Base-by-base conservation (phyloP, 2,888 invertebrate species). In the Pristionchus mayeri region DNA sequence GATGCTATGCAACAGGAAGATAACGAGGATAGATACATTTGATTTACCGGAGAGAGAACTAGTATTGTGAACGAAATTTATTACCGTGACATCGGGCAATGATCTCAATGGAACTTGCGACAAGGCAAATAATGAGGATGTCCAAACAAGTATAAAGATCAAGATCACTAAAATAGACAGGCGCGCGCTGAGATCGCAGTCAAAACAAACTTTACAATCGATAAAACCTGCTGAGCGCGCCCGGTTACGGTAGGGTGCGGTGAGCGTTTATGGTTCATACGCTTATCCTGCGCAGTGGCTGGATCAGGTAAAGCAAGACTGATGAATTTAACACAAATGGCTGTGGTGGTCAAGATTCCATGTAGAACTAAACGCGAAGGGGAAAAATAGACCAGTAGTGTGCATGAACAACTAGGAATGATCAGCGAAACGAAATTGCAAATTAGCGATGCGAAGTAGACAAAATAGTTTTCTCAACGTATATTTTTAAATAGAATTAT, bases 121-220 rank as follows among this genome's bases (percentile, higher is more conserved):
- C 44, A 44, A 13, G 6, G 44, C 7, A 44, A 6, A 44, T 9
- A 44, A 9, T 44, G 44, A 44, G n/a, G 44, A 9, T 44, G 44
- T 63, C 63, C 27, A 24, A 71, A 71, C 40, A 71, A 16, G 37
- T n/a, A 37, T 13, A 9, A n/a, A 24, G 9, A 71, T 24, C 71
- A 44, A 44, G 71, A 71, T 71, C 44, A 40, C 37, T 44, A 40
- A 71, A 44, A 71, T 21, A 21, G 54, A n/a, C n/a, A n/a, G n/a
- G n/a, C 21, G n/a, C 7, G 4, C 37, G n/a, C n/a, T 24, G 24
- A 40, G 34, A 63, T 63, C 63, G 21, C 71, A 40, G 71, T 71
- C 71, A 71, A 71, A 71, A 71, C 71, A 71, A 71, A n/a, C n/a
- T 71, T 71, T 71, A 71, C 71, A 71, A 71, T 71, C 71, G 71